Evolutionary conservation across 1,140 invertebrate species (phyloP).

Genomic region (Zaprionus vittiger): DNA sequence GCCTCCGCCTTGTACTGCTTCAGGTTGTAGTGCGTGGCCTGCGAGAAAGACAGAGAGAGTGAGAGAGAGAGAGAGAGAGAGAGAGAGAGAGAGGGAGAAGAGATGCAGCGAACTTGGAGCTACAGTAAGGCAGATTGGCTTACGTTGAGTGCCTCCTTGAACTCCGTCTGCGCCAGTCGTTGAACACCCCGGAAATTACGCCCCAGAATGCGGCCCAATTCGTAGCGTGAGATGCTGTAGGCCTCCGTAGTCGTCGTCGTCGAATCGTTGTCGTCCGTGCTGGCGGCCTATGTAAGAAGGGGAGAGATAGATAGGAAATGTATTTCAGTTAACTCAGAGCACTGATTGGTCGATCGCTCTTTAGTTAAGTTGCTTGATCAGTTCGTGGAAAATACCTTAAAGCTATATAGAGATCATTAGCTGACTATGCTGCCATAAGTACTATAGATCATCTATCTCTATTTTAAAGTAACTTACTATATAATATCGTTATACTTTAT

Average conservation of each 20-base stretch:
- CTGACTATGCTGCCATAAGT: too few relatives aligned
- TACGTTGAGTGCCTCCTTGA: conserved; percentile 75
- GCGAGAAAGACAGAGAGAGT: background rate
- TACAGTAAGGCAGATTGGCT: conserved; percentile 6
- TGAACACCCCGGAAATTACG: conserved; percentile 79
- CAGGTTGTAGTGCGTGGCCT: conserved; percentile 78
- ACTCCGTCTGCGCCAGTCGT: conserved; percentile 71
- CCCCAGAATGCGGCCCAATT: conserved; percentile 77
- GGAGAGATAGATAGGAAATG: background rate
- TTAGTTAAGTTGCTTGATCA: background rate
- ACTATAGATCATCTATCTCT: too few relatives aligned
- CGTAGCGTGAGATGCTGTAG: conserved; percentile 79
- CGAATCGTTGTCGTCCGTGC: conserved; percentile 49
- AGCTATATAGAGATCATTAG: too few relatives aligned
- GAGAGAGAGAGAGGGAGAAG: conserved; percentile 1
- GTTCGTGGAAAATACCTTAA: too few relatives aligned
- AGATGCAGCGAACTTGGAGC: background rate
- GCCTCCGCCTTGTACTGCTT: conserved; percentile 71
- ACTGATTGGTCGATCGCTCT: background rate
- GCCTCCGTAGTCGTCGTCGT: conserved; percentile 64
- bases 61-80: background rate
- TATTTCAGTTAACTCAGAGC: background rate
- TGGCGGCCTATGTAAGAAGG: conserved; percentile 11
- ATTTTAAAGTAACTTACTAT: too few relatives aligned
- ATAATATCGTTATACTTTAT: too few relatives aligned